phyloP scores from a whole-genome alignment of 2,113 vertebrate genomes.

The Syngnathus floridae region DNA sequence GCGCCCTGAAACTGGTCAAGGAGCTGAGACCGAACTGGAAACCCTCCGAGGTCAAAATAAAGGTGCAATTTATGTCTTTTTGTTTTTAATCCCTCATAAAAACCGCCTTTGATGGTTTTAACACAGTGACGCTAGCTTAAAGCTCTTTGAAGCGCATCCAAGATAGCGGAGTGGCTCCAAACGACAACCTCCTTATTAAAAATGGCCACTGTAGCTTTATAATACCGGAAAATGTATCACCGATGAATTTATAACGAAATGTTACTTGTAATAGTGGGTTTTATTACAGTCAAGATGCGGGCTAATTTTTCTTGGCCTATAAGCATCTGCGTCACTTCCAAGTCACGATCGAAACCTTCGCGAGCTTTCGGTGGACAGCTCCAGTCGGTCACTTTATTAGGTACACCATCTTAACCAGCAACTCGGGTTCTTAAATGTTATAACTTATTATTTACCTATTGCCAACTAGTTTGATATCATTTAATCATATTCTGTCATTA shows the following conservation, averaged over 20 bases:
- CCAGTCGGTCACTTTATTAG: background rate
- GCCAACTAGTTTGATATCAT: background rate
- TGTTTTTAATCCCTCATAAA: background rate
- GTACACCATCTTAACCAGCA: background rate
- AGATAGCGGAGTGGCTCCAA: too few species aligned
- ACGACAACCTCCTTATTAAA: background rate
- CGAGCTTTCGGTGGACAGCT: background rate
- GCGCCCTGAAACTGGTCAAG: slow-evolving; percentile 66
- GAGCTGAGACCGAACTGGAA: slow-evolving; percentile 73
- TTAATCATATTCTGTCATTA: background rate
- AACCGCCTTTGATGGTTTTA: background rate
- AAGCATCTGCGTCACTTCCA: slow-evolving; percentile 49
- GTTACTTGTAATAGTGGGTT: background rate
- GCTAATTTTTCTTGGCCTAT: background rate
- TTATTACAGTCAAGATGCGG: background rate
- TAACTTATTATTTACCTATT: too few species aligned
- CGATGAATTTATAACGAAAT: background rate
- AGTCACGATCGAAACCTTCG: background rate
- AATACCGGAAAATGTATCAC: background rate
- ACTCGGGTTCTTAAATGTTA: too few species aligned
- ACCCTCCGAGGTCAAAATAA: slow-evolving; percentile 71
- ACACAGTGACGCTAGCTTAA: background rate
- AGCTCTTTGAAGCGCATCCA: background rate
- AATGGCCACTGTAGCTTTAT: background rate
- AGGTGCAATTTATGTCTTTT: slow-evolving; percentile 49